Conservation (phyloP, 1,140 invertebrate species). For the Drosophila pseudoananassae region DNA sequence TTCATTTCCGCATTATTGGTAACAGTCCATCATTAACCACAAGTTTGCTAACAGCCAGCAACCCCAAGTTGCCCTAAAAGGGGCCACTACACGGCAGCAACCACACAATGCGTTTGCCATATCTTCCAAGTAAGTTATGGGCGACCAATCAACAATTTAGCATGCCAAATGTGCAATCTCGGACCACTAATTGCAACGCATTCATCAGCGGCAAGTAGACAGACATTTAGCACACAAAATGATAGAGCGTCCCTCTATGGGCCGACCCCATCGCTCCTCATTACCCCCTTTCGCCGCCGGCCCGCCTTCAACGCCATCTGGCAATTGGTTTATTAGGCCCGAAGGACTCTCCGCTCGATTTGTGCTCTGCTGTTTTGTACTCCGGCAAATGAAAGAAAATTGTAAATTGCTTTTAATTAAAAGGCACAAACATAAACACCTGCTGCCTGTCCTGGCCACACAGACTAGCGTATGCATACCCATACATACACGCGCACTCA, state of each 20-base stretch:
- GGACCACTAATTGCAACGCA: slow-evolving; percentile 76
- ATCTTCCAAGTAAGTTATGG: slow-evolving; percentile 55
- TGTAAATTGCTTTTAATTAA: slow-evolving; percentile 83
- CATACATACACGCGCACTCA: slow-evolving; percentile 17
- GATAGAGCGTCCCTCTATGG: slow-evolving; percentile 26
- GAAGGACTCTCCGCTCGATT: slow-evolving; percentile 43
- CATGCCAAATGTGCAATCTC: slow-evolving; percentile 77
- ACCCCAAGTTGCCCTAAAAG: neutral
- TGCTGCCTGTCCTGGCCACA: slow-evolving; percentile 60
- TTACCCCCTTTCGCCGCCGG: neutral
- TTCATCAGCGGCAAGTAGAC: slow-evolving; percentile 64
- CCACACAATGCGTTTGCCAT: slow-evolving; percentile 43
- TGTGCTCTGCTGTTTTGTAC: slow-evolving; percentile 15
- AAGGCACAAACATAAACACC: slow-evolving; percentile 82
- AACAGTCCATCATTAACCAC: slow-evolving; percentile 47
- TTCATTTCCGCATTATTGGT: slow-evolving; percentile 48
- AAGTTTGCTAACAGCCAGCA: slow-evolving; percentile 6
- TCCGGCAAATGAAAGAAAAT: slow-evolving; percentile 71
- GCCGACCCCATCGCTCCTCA: neutral
- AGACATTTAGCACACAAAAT: slow-evolving; percentile 54
- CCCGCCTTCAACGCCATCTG: slow-evolving; percentile 24
- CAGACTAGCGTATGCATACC: slow-evolving; percentile 10
- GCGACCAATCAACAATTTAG: slow-evolving; percentile 48
- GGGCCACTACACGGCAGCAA: slow-evolving; percentile 1
- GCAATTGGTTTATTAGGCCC: slow-evolving; percentile 54